Evolutionary conservation across 1,140 invertebrate genomes (phyloP).

Genomic region (Frieseomelitta varia): DNA sequence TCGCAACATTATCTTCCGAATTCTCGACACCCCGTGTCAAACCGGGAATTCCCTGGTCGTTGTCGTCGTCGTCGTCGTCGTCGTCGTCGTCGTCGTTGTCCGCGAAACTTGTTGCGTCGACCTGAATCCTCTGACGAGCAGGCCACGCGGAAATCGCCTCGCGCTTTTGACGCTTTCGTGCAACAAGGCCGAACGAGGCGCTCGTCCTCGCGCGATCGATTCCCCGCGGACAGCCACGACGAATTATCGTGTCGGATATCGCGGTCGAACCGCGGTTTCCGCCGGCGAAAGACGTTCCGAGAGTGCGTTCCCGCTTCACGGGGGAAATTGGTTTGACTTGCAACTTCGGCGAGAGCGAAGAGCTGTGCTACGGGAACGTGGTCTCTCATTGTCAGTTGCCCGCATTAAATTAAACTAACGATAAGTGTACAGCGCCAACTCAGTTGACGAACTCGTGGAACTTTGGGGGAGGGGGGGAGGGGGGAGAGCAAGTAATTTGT

Average conservation of each 20-base stretch:
- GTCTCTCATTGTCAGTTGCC: not conserved
- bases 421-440: too few species aligned
- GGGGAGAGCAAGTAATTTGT: too few species aligned
- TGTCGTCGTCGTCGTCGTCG: not conserved
- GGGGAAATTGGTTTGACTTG: not conserved
- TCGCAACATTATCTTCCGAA: conserved; percentile 6
- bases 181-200: too few species aligned
- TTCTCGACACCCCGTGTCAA: not conserved
- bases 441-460: too few species aligned
- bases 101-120: conserved; percentile 61
- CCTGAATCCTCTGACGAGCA: conserved; percentile 23
- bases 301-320: not conserved
- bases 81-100: not conserved
- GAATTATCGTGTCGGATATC: not conserved
- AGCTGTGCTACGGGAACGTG: not conserved
- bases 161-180: conserved; percentile 29
- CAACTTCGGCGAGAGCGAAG: not conserved
- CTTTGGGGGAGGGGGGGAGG: too few species aligned
- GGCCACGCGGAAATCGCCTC: conserved; percentile 40
- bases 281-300: not conserved
- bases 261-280: not conserved
- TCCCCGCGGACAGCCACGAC: not conserved
- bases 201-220: not conserved
- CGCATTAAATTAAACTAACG: not conserved
- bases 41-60: conserved; percentile 23